Base-by-base conservation (phyloP, 1,140 invertebrate species). In the Meloidogyne hapla region DNA sequence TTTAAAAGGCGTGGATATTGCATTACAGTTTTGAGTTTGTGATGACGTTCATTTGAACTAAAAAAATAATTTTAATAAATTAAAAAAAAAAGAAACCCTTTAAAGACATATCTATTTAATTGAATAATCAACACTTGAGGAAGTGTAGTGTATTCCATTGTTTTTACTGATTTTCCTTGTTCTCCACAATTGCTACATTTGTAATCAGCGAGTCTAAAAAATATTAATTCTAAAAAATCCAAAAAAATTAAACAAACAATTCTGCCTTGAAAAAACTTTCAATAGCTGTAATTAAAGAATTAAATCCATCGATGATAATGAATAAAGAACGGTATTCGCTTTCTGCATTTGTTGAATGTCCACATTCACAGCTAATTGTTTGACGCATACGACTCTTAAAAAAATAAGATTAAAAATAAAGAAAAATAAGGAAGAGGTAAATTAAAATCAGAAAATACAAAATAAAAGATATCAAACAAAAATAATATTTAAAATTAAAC, bases 71-170 rank as follows among this genome's bases (percentile, higher is more conserved):
- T 72, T 71, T 42, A 40, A 28, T 3, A 69, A 40, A 45, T 8
- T 5, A 10, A 18, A 40, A 15, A 42, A 42, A 40, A 40, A 42
- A n/a, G 5, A 5, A n/a, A 85, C 84, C 26, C 67, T 33, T 85
- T 79, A 66, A 79, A 81, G 15, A 69, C 69, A 76, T 85, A 85
- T 45, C 84, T 67, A 73, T 83, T 85, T 1, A 85, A 69, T 56
- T 83, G 84, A 38, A 85, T 61, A 9, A 85, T 64, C 4, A 85
- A 64, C 25, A 87, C 79, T 6, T 80, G 75, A 18, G 84, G 84
- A 6, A 85, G 69, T 12, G 80, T 56, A 12, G 69, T 64, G 23
- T 74, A 74, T 64, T 79, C 71, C n/a, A 42, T 77, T 5, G 45
- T 45, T 21, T 69, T 74, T 6, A 28, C 33, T 4, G 75, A 74